Percentiles rank a stretch among this genome's conserved stretches.
phyloP scores from a whole-genome alignment of 2,113 vertebrate species.

The Dendropsophus ebraccatus region DNA sequence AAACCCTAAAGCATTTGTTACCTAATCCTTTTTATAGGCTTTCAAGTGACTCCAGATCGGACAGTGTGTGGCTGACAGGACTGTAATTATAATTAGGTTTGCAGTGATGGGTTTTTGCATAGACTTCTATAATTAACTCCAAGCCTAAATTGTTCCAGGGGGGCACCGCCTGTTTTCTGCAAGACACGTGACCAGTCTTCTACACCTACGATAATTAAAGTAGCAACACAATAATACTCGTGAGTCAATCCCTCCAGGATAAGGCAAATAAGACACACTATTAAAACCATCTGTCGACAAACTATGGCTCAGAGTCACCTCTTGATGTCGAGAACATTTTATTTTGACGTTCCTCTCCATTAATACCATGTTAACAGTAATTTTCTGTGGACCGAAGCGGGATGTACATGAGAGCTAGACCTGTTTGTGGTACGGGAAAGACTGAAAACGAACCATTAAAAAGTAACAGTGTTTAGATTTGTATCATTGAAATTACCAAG shows the following conservation, averaged over 20 bases:
- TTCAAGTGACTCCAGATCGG: slow-evolving; percentile 13
- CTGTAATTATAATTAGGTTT: slow-evolving; percentile 25
- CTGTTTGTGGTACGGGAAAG: too few relatives aligned
- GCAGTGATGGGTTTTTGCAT: slow-evolving; percentile 24
- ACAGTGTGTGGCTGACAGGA: slow-evolving; percentile 37
- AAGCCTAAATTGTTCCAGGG: slow-evolving; percentile 44
- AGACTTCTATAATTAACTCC: slow-evolving; percentile 38
- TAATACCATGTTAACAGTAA: slow-evolving; percentile 4
- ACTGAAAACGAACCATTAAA: background rate
- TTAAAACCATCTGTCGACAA: slow-evolving; percentile 61
- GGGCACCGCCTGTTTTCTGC: slow-evolving; percentile 27
- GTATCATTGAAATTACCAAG: background rate
- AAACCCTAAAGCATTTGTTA: background rate
- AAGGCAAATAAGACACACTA: slow-evolving; percentile 36
- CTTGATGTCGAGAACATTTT: background rate
- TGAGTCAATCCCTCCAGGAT: slow-evolving; percentile 50
- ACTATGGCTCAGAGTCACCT: slow-evolving; percentile 55
- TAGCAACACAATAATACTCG: slow-evolving; percentile 47
- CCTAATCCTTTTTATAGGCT: slow-evolving; percentile 8
- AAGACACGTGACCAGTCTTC: slow-evolving; percentile 42
- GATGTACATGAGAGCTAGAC: background rate
- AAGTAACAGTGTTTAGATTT: background rate
- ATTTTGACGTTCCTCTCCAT: background rate
- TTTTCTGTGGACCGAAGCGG: background rate
- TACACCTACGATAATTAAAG: slow-evolving; percentile 56